Percentiles rank a stretch among this genome's conserved stretches.
These are phyloP conservation scores for Gobiocypris rarus DNA, from an alignment of 2,113 vertebrate species.

Conservation along the genomic window DNA sequence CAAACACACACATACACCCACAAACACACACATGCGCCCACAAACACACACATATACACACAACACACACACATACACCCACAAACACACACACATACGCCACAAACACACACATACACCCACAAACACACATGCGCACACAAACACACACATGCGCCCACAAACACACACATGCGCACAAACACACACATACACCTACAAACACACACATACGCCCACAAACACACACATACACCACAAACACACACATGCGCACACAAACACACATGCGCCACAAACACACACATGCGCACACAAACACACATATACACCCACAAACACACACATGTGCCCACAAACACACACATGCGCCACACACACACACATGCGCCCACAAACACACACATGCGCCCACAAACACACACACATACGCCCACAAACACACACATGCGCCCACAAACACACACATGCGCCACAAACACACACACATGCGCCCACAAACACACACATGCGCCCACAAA, in stretches of 20 bases:
- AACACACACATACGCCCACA: neutral
- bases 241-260: neutral
- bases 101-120: neutral
- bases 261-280: no score
- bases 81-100: conserved; percentile 10
- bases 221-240: neutral
- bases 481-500: neutral
- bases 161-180: conserved; percentile 5
- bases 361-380: conserved; percentile 17
- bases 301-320: neutral
- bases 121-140: neutral
- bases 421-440: neutral
- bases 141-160: neutral
- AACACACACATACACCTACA: neutral
- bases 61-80: no score
- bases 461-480: no score
- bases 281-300: neutral
- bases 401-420: neutral
- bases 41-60: neutral
- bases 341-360: neutral
- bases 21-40: neutral
- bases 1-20: neutral
- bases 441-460: no score
- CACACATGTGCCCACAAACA: neutral
- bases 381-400: neutral